Evolutionary conservation across 2,888 invertebrate genomes (phyloP).

Genomic region (Xylota segnis): DNA sequence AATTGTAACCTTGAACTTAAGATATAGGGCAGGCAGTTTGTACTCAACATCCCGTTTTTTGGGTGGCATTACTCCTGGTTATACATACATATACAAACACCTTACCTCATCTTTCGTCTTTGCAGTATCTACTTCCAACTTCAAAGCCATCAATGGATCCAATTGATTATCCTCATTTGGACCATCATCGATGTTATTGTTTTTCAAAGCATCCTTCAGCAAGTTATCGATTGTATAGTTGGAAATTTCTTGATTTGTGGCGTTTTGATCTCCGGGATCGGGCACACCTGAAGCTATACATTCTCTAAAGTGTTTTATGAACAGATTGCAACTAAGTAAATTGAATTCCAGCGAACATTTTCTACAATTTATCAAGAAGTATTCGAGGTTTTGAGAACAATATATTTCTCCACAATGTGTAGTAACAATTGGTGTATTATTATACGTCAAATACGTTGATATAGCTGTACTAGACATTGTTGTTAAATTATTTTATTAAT

Average conservation of each 20-base stretch:
- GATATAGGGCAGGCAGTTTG: too few species aligned
- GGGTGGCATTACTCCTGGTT: neutral
- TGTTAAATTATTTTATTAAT: neutral
- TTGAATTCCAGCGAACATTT: conserved; percentile 27
- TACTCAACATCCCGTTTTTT: too few species aligned
- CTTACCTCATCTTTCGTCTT: conserved; percentile 16
- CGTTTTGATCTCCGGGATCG: neutral
- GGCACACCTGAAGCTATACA: neutral
- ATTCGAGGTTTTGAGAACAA: conserved; percentile 19
- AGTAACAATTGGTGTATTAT: conserved; percentile 3
- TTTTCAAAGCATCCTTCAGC: conserved; percentile 1
- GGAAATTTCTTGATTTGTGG: conserved; percentile 5
- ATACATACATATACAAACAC: neutral
- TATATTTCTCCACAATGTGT: conserved; percentile 28
- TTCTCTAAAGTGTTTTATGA: conserved; percentile 43
- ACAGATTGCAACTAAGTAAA: conserved; percentile 37
- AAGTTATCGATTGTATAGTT: neutral
- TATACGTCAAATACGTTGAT: neutral
- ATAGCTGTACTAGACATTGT: conserved; percentile 22
- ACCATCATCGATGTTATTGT: neutral
- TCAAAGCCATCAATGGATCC: conserved; percentile 14
- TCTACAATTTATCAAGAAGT: conserved; percentile 32
- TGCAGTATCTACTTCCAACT: conserved; percentile 1
- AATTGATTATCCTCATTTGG: neutral
- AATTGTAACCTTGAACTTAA: too few species aligned